Percentiles rank a stretch among this genome's conserved stretches.
phyloP scores from a whole-genome alignment of 2,113 vertebrate species.

The Bufo gargarizans region DNA sequence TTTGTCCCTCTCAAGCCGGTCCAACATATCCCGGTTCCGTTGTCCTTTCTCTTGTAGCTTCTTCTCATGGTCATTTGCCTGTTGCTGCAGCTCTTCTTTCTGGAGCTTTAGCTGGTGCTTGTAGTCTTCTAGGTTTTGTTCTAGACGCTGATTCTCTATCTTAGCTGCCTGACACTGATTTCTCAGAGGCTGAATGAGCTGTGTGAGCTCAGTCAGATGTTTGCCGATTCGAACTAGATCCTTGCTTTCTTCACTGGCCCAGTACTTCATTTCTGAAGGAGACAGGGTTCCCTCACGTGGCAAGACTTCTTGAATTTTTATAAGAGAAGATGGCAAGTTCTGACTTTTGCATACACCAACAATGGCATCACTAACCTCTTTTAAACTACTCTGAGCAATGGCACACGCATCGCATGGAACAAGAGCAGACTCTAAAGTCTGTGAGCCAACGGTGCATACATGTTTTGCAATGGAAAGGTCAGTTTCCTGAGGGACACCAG shows the following conservation, averaged over 20 bases:
- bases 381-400: slow-evolving; percentile 73
- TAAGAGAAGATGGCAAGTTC: slow-evolving; percentile 85
- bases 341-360: slow-evolving; percentile 79
- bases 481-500: slow-evolving; percentile 38
- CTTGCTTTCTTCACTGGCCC: slow-evolving; percentile 82
- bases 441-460: slow-evolving; percentile 65
- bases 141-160: slow-evolving; percentile 70
- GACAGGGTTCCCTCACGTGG: slow-evolving; percentile 73
- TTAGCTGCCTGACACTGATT: slow-evolving; percentile 69
- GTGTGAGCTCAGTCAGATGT: slow-evolving; percentile 78
- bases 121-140: slow-evolving; percentile 65
- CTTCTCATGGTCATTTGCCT: slow-evolving; percentile 70
- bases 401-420: slow-evolving; percentile 79
- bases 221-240: slow-evolving; percentile 80
- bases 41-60: slow-evolving; percentile 65
- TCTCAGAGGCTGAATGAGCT: slow-evolving; percentile 75
- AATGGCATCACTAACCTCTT: slow-evolving; percentile 74
- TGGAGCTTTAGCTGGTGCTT: slow-evolving; percentile 69
- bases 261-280: slow-evolving; percentile 77
- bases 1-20: slow-evolving; percentile 71
- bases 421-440: slow-evolving; percentile 70
- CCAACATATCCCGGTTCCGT: slow-evolving; percentile 63
- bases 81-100: slow-evolving; percentile 64
- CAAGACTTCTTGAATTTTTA: slow-evolving; percentile 71
- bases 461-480: slow-evolving; percentile 42